Conservation (phyloP, 2,113 vertebrate genomes). For the Pteropus alecto region DNA sequence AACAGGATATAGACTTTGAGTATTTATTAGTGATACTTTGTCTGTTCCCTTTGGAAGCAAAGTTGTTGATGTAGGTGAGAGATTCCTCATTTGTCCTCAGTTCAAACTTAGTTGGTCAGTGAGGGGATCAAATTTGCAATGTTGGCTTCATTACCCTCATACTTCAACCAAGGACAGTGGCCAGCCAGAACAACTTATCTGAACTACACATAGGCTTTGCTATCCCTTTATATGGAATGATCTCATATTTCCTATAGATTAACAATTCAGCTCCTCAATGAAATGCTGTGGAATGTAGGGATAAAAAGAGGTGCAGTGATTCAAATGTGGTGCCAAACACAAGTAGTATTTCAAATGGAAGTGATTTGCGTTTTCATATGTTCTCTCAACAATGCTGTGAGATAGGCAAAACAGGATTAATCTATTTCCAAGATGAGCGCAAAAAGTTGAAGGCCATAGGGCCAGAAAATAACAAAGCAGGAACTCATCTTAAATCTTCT, state of each 20-base stretch:
- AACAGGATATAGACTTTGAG: background rate
- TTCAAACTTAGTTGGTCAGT: background rate
- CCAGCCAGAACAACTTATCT: background rate
- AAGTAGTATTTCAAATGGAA: background rate
- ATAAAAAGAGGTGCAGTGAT: background rate
- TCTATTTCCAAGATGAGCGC: background rate
- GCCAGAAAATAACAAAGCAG: background rate
- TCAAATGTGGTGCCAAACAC: background rate
- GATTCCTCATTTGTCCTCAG: background rate
- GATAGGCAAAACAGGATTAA: background rate
- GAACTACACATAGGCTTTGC: background rate
- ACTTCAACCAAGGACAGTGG: background rate
- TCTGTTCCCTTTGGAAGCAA: background rate
- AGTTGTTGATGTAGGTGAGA: background rate
- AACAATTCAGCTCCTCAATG: background rate
- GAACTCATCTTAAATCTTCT: background rate
- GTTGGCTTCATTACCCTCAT: background rate
- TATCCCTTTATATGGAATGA: background rate
- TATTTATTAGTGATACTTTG: background rate
- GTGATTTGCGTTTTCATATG: background rate
- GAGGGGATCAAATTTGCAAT: background rate
- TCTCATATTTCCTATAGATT: background rate
- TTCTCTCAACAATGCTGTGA: background rate
- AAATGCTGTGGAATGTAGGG: background rate
- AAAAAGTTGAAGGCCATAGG: background rate